Evolutionary conservation across 2,888 invertebrate genomes (phyloP).

Genomic region (Thumatha senex): DNA sequence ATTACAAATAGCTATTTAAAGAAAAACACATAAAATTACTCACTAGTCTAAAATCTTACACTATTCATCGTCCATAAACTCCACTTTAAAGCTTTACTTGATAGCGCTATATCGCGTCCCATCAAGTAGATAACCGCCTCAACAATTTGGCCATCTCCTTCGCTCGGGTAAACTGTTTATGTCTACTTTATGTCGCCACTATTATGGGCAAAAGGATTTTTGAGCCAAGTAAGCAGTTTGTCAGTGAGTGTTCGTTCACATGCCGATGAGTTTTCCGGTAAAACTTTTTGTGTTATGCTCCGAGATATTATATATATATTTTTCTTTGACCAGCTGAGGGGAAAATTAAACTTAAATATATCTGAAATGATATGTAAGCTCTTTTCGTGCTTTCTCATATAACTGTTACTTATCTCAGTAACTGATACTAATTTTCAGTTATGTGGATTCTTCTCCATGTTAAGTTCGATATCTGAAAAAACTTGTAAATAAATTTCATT

Average conservation of each 20-base stretch:
- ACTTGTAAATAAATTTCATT: too few relatives aligned
- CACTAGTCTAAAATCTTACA: background rate
- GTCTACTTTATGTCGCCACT: slow-evolving; percentile 11
- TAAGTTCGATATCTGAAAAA: too few relatives aligned
- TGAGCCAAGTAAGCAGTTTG: slow-evolving; percentile 20
- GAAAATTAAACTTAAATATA: too few relatives aligned
- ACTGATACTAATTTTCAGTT: too few relatives aligned
- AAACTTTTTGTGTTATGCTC: slow-evolving; percentile 1
- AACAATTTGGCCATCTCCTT: slow-evolving; percentile 4
- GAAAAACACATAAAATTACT: background rate
- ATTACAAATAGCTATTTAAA: background rate
- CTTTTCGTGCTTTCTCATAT: too few relatives aligned
- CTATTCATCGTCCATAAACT: slow-evolving; percentile 6
- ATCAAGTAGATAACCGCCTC: background rate
- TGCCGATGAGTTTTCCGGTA: slow-evolving; percentile 12
- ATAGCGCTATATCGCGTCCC: slow-evolving; percentile 4
- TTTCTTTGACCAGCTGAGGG: too few relatives aligned
- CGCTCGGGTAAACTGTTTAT: slow-evolving; percentile 15
- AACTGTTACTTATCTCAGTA: too few relatives aligned
- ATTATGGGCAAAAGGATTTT: slow-evolving; percentile 9
- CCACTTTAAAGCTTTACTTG: slow-evolving; percentile 4
- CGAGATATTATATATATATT: background rate
- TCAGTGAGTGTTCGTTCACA: slow-evolving; percentile 13
- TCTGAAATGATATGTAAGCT: too few relatives aligned
- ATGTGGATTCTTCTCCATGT: too few relatives aligned